Evolutionary conservation across 2,888 invertebrate genomes (phyloP), one percentile per base, ranked within the genome.

Genomic region (Tenthredo mesomela): DNA sequence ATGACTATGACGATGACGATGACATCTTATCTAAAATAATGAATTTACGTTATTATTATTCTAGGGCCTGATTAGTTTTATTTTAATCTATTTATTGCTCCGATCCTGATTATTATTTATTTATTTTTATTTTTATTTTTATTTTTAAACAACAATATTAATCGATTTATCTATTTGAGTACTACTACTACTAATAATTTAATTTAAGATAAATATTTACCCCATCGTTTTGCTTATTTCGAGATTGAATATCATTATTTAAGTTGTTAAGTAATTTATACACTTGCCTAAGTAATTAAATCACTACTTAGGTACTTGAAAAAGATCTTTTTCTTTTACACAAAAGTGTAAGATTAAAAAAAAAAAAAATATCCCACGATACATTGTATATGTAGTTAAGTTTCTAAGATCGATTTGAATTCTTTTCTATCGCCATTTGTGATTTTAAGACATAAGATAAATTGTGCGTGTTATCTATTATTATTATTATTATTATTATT

Each of bases 361-460:
- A 3, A 33, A 9, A 1, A 29, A 10, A 61, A 61, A 61, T 61
- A 61, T 61, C 25, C 21, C 25, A 61, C 25, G 25, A 61, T 61
- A 61, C 25, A 12, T 12, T 70, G n/a, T 54, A 33, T 65, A n/a
- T n/a, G n/a, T n/a, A 85, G 61, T 61, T 61, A 25, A 2, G 61
- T 61, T 61, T 50, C n/a, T 1, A 70, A 58, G 47, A 75, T 47
- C 61, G 50, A 67, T 84, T 86, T 84, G 84, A 37, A 37, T 77
- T 10, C 85, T 85, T 2, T 83, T 86, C 25, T 67, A 84, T 75
- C 80, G 12, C 43, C 29, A 70, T 70, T 70, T 37, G 33, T 70
- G 70, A 70, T 70, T 70, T 70, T 70, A 70, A 70, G 18, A 37
- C 15, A 37, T n/a, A 37, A 33, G 70, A n/a, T 15, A 1, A n/a